phyloP scores from a whole-genome alignment of 35 echinoderm and acorn worm species.

The Lytechinus pictus region DNA sequence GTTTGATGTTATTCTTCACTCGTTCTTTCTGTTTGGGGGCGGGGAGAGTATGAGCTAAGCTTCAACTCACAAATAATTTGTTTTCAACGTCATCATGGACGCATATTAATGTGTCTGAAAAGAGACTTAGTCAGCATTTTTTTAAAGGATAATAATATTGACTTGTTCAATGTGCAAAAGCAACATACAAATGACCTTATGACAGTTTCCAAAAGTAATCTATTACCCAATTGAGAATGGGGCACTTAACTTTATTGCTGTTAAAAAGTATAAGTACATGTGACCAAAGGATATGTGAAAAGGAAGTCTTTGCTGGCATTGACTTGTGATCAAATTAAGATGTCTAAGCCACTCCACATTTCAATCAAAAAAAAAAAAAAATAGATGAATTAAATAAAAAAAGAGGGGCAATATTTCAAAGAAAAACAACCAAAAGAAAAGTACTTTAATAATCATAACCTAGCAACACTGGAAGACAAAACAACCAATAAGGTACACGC shows the following conservation, averaged over 20 bases:
- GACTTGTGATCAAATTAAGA: too few relatives aligned
- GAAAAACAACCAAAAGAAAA: not conserved
- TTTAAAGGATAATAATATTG: not conserved
- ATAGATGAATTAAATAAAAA: too few relatives aligned
- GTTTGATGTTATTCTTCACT: not conserved
- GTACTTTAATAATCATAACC: not conserved
- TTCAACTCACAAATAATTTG: not conserved
- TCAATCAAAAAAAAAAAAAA: too few relatives aligned
- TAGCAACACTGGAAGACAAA: not conserved
- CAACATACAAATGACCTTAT: not conserved
- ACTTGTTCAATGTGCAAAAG: not conserved
- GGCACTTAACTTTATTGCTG: too few relatives aligned
- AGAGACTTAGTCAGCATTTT: not conserved
- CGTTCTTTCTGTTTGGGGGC: too few relatives aligned
- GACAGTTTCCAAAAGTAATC: not conserved
- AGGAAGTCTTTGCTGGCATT: too few relatives aligned
- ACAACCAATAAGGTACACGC: not conserved
- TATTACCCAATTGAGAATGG: not conserved
- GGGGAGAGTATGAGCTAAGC: not conserved
- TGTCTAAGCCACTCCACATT: too few relatives aligned
- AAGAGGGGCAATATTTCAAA: too few relatives aligned
- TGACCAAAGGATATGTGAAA: too few relatives aligned
- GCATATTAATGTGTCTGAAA: not conserved
- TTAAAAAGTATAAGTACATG: too few relatives aligned
- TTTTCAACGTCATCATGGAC: not conserved